phyloP scores from a whole-genome alignment of 2,888 invertebrate genomes.

The Netelia inedita region DNA sequence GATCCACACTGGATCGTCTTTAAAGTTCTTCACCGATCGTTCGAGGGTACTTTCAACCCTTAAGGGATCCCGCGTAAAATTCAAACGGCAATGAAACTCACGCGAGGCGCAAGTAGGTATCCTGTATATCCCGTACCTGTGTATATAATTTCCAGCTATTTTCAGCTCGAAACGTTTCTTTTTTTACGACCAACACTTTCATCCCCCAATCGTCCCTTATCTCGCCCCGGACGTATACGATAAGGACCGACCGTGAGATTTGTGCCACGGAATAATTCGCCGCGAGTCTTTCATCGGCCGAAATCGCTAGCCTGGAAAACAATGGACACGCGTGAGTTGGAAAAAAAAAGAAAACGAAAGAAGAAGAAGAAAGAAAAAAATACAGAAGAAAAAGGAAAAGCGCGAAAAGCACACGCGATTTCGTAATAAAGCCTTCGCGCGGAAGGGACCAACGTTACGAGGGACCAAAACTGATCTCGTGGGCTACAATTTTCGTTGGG shows the following conservation, averaged over 20 bases:
- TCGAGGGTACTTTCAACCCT: background rate
- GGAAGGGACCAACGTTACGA: conserved; percentile 22
- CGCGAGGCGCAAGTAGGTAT: background rate
- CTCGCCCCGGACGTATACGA: background rate
- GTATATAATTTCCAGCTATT: background rate
- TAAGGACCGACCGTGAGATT: conserved; percentile 50
- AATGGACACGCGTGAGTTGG: no score
- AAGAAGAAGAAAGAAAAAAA: background rate
- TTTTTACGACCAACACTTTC: background rate
- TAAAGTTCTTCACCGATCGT: background rate
- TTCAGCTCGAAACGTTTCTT: background rate
- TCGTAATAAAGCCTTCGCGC: background rate
- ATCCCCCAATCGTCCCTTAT: background rate
- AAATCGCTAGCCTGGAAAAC: conserved; percentile 29
- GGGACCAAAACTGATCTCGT: conserved; percentile 37
- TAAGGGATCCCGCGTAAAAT: background rate
- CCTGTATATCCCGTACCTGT: background rate
- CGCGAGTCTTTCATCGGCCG: conserved; percentile 3
- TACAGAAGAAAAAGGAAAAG: background rate
- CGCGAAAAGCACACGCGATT: conserved; percentile 19
- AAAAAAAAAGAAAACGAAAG: background rate
- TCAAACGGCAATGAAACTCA: background rate
- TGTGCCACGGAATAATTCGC: conserved; percentile 38
- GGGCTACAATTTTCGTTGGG: conserved; percentile 15
- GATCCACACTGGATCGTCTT: background rate